Base-by-base conservation (phyloP, 2,113 vertebrate species). In the Cariama cristata region DNA sequence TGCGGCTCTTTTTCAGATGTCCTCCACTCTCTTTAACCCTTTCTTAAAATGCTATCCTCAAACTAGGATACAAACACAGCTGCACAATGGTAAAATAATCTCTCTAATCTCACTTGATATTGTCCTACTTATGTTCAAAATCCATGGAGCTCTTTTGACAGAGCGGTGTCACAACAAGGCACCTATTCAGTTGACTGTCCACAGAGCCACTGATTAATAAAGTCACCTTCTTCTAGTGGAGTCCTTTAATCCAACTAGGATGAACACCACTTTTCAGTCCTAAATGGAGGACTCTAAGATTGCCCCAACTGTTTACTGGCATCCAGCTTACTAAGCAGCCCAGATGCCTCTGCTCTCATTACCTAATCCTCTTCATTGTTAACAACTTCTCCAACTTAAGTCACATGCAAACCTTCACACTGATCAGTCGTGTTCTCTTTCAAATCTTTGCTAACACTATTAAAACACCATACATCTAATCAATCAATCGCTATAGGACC, bases 61-160 rank as follows among this genome's bases (percentile, higher is more conserved):
- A 64, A 76, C 38, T 67, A 23, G 49, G 58, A 45, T 4, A 56
- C 35, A 81, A 66, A 67, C 56, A 73, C 28, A 56, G 79, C 59
- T 40, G 14, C 63, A 76, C 20, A 79, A 58, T 2, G 30, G 66
- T 50, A 68, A 91, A 91, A 87, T 13, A 47, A 86, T 19, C 71
- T 83, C 69, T 49, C 82, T 77, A 59, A 81, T 79, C 83, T 91
- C 77, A 79, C 47, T 74, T 88, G 53, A 27, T 66, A 17, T 8
- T 84, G 52, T 49, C 40, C 58, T 50, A 12, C 18, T 86, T 14
- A 13, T 2, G 15, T 47, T 84, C 23, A 72, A 81, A 84, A 72
- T 32, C 33, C 60, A 62, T 59, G 71, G 49, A 89, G 79, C 86
- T 85, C 86, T 81, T 86, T 44, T 32, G 82, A 71, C 74, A 58